Evolutionary conservation across 2,888 invertebrate genomes (phyloP), one percentile per base, ranked within the genome.

Genomic region (Auanema sp.): DNA sequence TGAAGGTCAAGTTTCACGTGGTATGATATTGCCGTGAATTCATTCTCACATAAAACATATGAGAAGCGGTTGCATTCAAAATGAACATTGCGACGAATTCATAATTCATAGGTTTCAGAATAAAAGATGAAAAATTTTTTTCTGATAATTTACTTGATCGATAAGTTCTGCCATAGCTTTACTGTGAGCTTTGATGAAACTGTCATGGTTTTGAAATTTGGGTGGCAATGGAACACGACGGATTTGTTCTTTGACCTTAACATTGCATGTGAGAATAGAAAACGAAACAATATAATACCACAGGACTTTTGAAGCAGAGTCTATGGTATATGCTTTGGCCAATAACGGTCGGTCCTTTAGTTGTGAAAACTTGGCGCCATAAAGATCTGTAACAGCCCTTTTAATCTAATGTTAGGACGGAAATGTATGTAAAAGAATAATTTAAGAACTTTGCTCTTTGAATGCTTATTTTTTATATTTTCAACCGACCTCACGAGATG

Each of bases 261-360:
- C 65, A 51, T 18, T 21, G 40, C 12, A 24, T 5, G 41, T 43
- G 23, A 40, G 47, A 43, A 1, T 49, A 33, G 40, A 33, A n/a
- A 41, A n/a, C n/a, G 33, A n/a, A 40, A 21, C 24, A 10, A 52
- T 52, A 18, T 57, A 64, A 16, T 16, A 75, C 75, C 68, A 66
- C 61, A 12, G 80, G 76, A 21, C 69, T 65, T 66, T 83, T 83
- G 69, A 83, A 83, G 69, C 82, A 83, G 14, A 83, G 64, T 33
- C 79, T 63, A 63, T 83, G 83, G 58, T 79, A 80, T 49, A 83
- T 72, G 44, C 75, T 77, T 14, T 72, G 68, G 24, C 83, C 83
- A 23, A 83, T 77, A 8, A 83, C 81, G 5, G 83, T 83, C 0
- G 83, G 83, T 0, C 83, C 83, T 64, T 76, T 74, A 4, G 69